Evolutionary conservation across 1,140 invertebrate genomes (phyloP).

Genomic region (Procambarus virginalis): DNA sequence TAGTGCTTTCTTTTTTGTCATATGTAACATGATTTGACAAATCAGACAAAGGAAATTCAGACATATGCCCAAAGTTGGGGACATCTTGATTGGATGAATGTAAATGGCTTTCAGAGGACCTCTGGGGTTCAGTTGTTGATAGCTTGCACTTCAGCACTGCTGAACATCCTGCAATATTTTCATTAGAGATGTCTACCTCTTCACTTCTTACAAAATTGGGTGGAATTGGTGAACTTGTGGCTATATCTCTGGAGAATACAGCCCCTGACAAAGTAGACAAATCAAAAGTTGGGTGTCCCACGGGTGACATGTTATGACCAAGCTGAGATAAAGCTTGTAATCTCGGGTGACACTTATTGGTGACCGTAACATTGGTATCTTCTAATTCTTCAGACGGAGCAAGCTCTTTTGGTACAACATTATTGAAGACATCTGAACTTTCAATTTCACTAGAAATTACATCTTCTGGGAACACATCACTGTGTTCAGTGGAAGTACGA

Average conservation of each 20-base stretch:
- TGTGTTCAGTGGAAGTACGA: conserved; percentile 9
- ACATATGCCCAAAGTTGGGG: not conserved
- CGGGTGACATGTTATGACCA: conserved; percentile 65
- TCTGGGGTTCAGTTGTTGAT: not conserved
- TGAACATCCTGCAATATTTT: not conserved
- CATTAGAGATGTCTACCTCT: not conserved
- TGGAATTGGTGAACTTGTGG: conserved; percentile 67
- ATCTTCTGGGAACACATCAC: conserved; percentile 19
- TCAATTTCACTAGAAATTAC: not conserved
- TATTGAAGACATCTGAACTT: not conserved
- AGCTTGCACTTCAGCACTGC: not conserved
- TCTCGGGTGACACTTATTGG: conserved; percentile 54
- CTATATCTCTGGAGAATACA: conserved; percentile 44
- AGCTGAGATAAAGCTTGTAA: conserved; percentile 62
- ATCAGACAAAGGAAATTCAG: not conserved
- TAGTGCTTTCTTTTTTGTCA: not conserved
- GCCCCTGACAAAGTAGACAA: not conserved
- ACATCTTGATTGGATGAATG: not conserved
- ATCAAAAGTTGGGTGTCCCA: conserved; percentile 6
- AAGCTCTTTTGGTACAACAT: not conserved
- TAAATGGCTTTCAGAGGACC: not conserved
- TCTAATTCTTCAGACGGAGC: not conserved
- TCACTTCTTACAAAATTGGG: conserved; percentile 9
- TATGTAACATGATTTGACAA: not conserved
- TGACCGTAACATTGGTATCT: not conserved